phyloP scores from a whole-genome alignment of 2,888 invertebrate species.

The Drosophila tanythrix region DNA sequence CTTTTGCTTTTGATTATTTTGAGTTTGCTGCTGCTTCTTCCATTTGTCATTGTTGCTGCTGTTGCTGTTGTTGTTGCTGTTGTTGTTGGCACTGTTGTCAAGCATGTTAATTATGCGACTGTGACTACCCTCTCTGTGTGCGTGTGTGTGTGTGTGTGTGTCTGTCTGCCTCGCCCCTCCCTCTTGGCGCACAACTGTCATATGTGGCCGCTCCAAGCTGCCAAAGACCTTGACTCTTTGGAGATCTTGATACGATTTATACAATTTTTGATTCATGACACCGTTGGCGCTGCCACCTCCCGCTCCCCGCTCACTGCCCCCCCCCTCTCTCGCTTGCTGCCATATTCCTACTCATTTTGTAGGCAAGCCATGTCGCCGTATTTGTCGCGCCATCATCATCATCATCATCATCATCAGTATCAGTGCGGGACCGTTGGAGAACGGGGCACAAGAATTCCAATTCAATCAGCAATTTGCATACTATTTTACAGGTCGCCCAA shows the following conservation, averaged over 20 bases:
- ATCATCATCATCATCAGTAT: neutral
- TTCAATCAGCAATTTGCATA: conserved; percentile 77
- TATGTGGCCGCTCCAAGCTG: conserved; percentile 55
- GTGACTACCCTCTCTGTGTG: conserved; percentile 33
- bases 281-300: conserved; percentile 25
- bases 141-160: neutral
- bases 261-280: conserved; percentile 75
- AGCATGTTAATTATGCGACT: conserved; percentile 76
- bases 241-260: conserved; percentile 74
- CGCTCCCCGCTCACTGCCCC: neutral
- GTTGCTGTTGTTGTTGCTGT: neutral
- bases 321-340: neutral
- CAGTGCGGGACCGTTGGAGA: conserved; percentile 25
- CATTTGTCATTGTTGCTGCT: conserved; percentile 4
- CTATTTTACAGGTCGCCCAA: conserved; percentile 57
- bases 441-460: conserved; percentile 51
- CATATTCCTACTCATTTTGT: conserved; percentile 57
- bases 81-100: conserved; percentile 45
- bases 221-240: conserved; percentile 73
- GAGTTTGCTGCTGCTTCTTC: conserved; percentile 25
- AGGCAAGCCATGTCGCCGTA: conserved; percentile 73
- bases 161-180: neutral
- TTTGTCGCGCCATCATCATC: conserved; percentile 54
- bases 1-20: conserved; percentile 35
- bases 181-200: conserved; percentile 16